Evolutionary conservation across 2,797 vertebrate species (phyloP).

Genomic region (Rhinella marina): DNA sequence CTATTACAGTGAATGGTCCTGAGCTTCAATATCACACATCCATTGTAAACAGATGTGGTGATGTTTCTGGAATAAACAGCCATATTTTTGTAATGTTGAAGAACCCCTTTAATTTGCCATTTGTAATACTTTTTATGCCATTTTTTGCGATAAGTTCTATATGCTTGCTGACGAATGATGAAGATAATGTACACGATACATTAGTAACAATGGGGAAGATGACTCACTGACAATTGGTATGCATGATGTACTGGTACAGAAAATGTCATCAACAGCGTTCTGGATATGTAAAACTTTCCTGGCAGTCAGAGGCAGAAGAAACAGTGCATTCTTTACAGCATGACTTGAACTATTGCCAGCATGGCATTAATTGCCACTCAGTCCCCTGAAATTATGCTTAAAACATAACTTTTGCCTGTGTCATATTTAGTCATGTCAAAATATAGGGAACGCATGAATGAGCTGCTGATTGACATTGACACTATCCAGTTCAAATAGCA

Average conservation of each 20-base stretch:
- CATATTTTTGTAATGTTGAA: too few relatives aligned
- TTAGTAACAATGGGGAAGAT: neutral
- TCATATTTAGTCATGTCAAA: constrained; percentile 5
- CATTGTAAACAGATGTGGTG: too few relatives aligned
- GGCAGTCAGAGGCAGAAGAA: neutral
- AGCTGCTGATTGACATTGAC: constrained; percentile 16
- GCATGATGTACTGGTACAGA: neutral
- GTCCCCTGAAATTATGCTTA: neutral
- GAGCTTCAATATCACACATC: too few relatives aligned
- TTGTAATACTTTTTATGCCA: too few relatives aligned
- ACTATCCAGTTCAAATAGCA: neutral
- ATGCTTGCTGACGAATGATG: neutral
- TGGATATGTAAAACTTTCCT: neutral
- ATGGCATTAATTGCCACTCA: neutral
- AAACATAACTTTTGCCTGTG: neutral
- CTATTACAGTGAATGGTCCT: too few relatives aligned
- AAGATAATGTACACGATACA: neutral
- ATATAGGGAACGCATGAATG: neutral
- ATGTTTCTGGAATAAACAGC: too few relatives aligned
- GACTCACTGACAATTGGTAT: neutral
- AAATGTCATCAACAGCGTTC: neutral
- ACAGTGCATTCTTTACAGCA: neutral
- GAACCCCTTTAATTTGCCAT: too few relatives aligned
- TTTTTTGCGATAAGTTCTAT: too few relatives aligned
- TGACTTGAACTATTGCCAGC: neutral